Evolutionary conservation across 2,797 vertebrate species (phyloP).

Genomic region (Chaenodraco wilsoni): DNA sequence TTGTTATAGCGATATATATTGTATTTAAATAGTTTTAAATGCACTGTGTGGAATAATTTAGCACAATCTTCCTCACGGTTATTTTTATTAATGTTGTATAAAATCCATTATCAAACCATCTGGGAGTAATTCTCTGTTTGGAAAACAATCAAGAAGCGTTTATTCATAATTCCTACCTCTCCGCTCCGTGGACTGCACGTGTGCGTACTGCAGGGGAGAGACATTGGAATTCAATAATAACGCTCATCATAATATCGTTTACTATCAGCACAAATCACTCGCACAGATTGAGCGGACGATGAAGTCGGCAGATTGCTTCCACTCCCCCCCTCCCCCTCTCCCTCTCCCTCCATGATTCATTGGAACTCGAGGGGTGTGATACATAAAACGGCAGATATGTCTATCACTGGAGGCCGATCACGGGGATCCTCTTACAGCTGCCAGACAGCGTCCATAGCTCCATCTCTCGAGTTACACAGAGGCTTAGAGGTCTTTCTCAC

Average conservation of each 20-base stretch:
- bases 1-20: too few relatives aligned
- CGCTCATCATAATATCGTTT: constrained; percentile 18
- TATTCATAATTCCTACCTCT: constrained; percentile 19
- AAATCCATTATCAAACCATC: constrained; percentile 7
- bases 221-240: constrained; percentile 8
- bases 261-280: constrained; percentile 29
- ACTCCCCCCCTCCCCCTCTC: background rate
- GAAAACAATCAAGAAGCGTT: constrained; percentile 3
- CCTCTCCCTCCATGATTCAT: constrained; percentile 42
- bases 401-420: constrained; percentile 35
- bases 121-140: background rate
- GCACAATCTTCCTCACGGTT: background rate
- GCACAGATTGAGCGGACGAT: constrained; percentile 33
- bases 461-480: constrained; percentile 64
- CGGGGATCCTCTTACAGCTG: constrained; percentile 63
- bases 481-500: constrained; percentile 63
- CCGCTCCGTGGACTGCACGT: background rate
- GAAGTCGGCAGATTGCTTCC: constrained; percentile 36
- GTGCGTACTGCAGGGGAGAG: background rate
- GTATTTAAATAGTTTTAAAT: too few relatives aligned
- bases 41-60: too few relatives aligned
- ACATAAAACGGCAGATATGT: constrained; percentile 53
- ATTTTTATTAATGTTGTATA: background rate
- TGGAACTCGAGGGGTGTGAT: constrained; percentile 51
- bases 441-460: constrained; percentile 51